phyloP scores from a whole-genome alignment of 1,140 invertebrate genomes.

The Bombyx mori region DNA sequence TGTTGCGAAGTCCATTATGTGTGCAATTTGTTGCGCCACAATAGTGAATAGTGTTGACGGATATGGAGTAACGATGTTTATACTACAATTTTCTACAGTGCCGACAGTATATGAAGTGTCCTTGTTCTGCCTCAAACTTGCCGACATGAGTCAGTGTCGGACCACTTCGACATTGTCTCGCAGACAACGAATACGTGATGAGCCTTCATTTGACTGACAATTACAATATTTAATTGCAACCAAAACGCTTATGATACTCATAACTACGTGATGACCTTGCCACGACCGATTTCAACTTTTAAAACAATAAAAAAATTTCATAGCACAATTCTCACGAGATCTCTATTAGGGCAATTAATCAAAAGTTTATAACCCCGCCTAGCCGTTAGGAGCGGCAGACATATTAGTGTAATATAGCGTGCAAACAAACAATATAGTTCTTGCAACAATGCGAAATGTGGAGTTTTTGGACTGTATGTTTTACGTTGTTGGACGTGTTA shows the following conservation, averaged over 20 bases:
- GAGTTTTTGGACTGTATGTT: neutral
- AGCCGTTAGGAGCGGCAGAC: neutral
- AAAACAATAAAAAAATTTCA: too few relatives aligned
- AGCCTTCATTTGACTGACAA: conserved; percentile 12
- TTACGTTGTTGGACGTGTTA: neutral
- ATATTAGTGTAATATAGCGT: neutral
- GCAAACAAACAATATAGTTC: neutral
- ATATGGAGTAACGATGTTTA: conserved; percentile 65
- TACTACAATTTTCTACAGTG: conserved; percentile 55
- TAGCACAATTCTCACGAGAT: too few relatives aligned
- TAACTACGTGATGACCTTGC: conserved; percentile 7
- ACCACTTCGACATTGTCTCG: conserved; percentile 42
- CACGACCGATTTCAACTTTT: conserved; percentile 3
- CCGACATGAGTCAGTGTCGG: conserved; percentile 37
- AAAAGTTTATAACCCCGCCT: conserved; percentile 2
- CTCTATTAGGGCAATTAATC: neutral
- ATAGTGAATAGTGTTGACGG: conserved; percentile 56
- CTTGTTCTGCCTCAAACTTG: conserved; percentile 52
- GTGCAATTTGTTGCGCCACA: conserved; percentile 61
- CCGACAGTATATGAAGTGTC: conserved; percentile 41
- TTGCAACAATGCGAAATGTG: neutral
- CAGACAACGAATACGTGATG: conserved; percentile 26
- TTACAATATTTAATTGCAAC: neutral
- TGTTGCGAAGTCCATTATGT: conserved; percentile 63
- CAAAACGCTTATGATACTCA: neutral